These are phyloP conservation scores for Pogonocichla stellata DNA, from an alignment of 2,113 vertebrate species.

Conservation along the genomic window DNA sequence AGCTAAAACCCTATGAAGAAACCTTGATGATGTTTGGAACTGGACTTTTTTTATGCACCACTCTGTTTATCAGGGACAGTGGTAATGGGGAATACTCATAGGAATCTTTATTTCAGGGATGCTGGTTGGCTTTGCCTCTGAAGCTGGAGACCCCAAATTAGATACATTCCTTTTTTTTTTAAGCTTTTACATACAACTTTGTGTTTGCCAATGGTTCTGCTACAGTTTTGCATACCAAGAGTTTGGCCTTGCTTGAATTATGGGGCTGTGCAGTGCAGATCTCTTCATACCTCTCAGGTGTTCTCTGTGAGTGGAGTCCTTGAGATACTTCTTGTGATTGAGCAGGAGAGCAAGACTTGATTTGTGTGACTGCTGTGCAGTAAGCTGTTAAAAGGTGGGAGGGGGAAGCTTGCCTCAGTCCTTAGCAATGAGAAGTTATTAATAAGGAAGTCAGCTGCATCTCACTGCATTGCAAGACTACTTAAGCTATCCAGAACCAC, in stretches of 20 bases:
- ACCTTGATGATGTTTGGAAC: background rate
- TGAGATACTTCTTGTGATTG: background rate
- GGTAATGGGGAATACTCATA: background rate
- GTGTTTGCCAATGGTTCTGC: background rate
- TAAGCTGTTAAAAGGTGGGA: background rate
- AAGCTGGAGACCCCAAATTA: background rate
- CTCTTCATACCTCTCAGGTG: background rate
- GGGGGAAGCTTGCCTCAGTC: background rate
- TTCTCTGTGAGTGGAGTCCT: background rate
- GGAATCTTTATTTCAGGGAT: background rate
- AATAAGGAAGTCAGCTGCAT: background rate
- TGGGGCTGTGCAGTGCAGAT: background rate
- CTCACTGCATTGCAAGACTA: background rate
- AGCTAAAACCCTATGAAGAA: background rate
- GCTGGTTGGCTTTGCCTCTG: background rate
- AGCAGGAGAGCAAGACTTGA: background rate
- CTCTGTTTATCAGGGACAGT: background rate
- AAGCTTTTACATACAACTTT: background rate
- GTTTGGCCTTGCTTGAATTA: background rate
- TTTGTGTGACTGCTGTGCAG: background rate
- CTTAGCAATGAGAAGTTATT: background rate
- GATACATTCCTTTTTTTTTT: background rate
- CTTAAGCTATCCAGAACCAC: background rate
- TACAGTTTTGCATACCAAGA: background rate
- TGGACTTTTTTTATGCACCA: background rate